phyloP scores from a whole-genome alignment of 2,113 vertebrate genomes.

The Apodemus speciosus region DNA sequence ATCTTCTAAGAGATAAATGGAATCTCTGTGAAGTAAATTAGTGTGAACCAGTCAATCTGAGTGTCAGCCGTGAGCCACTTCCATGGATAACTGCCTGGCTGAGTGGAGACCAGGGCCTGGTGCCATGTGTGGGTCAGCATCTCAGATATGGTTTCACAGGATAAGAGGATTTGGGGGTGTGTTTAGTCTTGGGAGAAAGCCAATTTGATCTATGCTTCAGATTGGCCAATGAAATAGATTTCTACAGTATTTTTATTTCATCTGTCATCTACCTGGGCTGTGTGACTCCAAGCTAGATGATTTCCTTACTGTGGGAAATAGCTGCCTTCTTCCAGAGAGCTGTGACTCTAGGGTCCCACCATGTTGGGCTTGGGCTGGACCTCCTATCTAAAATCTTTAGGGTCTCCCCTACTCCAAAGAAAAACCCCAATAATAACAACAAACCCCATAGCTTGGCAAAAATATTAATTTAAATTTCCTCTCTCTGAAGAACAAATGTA shows the following conservation, averaged over 20 bases:
- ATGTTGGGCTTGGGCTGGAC: conserved; percentile 72
- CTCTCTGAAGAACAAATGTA: conserved; percentile 64
- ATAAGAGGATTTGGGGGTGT: conserved; percentile 62
- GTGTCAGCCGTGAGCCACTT: conserved; percentile 88
- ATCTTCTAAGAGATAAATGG: conserved; percentile 90
- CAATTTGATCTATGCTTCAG: conserved; percentile 75
- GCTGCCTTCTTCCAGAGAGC: conserved; percentile 70
- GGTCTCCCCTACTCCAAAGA: conserved; percentile 64
- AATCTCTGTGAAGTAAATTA: conserved; percentile 92
- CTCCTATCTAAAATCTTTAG: conserved; percentile 69
- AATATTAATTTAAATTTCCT: conserved; percentile 73
- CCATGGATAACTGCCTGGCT: conserved; percentile 86
- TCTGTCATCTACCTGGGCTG: conserved; percentile 73
- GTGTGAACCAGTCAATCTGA: conserved; percentile 91
- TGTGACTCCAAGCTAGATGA: conserved; percentile 78
- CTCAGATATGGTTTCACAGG: conserved; percentile 79
- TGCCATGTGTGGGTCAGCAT: conserved; percentile 79
- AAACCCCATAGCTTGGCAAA: conserved; percentile 68
- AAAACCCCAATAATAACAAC: conserved; percentile 59
- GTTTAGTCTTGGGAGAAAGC: conserved; percentile 66
- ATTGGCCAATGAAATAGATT: conserved; percentile 36
- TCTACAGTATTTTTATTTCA: conserved; percentile 71
- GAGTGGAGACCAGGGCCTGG: conserved; percentile 82
- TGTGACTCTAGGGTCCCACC: conserved; percentile 66
- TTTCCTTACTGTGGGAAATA: conserved; percentile 78